Conservation (phyloP, 2,888 invertebrate genomes). For the Eudasyphora cyanicolor region DNA sequence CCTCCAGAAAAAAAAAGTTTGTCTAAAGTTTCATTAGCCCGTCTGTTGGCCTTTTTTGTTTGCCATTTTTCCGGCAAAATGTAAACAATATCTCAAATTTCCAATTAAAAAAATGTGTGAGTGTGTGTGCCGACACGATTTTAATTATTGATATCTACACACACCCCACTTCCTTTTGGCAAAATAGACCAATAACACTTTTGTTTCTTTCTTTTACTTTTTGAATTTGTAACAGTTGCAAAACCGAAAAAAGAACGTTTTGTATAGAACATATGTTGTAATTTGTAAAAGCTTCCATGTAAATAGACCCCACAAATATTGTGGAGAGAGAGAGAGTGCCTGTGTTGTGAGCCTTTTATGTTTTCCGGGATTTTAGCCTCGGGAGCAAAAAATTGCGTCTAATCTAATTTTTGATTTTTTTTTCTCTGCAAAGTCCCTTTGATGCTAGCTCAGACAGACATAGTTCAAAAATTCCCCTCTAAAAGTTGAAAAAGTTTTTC, state of each 20-base stretch:
- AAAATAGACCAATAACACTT: not conserved
- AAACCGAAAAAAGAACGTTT: slow-evolving; percentile 25
- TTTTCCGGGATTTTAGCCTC: slow-evolving; percentile 21
- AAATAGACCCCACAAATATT: too few species aligned
- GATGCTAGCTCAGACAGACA: not conserved
- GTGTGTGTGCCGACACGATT: not conserved
- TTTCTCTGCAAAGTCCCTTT: slow-evolving; percentile 29
- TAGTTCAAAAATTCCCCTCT: not conserved
- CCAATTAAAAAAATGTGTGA: slow-evolving; percentile 23
- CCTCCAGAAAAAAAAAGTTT: too few species aligned
- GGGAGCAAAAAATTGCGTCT: slow-evolving; percentile 56
- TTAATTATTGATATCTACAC: slow-evolving; percentile 1
- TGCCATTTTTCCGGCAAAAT: not conserved
- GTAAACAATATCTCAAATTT: slow-evolving; percentile 45
- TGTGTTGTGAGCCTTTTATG: not conserved
- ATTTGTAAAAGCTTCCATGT: slow-evolving; percentile 51
- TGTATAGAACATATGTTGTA: slow-evolving; percentile 63
- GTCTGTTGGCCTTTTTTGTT: not conserved
- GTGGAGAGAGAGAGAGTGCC: too few species aligned
- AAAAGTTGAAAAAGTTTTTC: slow-evolving; percentile 32
- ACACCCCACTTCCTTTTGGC: not conserved
- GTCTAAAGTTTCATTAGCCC: not conserved
- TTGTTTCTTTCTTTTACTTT: not conserved
- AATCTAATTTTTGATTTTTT: slow-evolving; percentile 53
- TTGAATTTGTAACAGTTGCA: slow-evolving; percentile 42